Conservation (phyloP, 2,797 vertebrate species). For the Scolopax bukidnonensis region DNA sequence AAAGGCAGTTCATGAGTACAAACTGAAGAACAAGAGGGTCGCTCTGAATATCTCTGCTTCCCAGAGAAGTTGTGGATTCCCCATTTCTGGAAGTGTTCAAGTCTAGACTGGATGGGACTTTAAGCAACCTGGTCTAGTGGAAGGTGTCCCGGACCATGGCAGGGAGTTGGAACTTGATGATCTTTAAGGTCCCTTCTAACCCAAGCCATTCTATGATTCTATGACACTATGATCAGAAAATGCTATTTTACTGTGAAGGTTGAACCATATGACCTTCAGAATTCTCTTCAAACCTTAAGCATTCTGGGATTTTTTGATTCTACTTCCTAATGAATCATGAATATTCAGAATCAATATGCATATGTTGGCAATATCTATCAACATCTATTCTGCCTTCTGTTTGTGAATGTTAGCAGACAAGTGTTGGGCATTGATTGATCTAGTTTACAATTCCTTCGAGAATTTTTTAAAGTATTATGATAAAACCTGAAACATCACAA, state of each 20-base stretch:
- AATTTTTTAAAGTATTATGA: neutral
- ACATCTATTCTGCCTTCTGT: neutral
- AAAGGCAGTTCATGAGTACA: neutral
- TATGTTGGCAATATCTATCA: neutral
- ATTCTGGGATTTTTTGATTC: neutral
- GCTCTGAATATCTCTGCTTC: neutral
- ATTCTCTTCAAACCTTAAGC: neutral
- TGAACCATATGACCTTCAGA: neutral
- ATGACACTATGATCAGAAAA: neutral
- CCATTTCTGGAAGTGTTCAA: neutral
- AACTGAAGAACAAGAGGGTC: neutral
- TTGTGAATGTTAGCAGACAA: neutral
- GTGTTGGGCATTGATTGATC: neutral
- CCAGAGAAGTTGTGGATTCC: neutral
- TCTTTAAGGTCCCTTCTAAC: neutral
- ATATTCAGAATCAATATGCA: neutral
- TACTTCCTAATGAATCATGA: neutral
- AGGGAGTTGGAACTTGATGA: neutral
- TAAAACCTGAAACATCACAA: neutral
- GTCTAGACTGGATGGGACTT: neutral
- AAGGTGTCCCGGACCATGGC: no score
- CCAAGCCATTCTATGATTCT: neutral
- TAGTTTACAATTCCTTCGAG: neutral
- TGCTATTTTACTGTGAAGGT: neutral
- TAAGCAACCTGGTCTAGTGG: neutral